phyloP scores from a whole-genome alignment of 2,888 invertebrate species.

The Cheilosia soror region DNA sequence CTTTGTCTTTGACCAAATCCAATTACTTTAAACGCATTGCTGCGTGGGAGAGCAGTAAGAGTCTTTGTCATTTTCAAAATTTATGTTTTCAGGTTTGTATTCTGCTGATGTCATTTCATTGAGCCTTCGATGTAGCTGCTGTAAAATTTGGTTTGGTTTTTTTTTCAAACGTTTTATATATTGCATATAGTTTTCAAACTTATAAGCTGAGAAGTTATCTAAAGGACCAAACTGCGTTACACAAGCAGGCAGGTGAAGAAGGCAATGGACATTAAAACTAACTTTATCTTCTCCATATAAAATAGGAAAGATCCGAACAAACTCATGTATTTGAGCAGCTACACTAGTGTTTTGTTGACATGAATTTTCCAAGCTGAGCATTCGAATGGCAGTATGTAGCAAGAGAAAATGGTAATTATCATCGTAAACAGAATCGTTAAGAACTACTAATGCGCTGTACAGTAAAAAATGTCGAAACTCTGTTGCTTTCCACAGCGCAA shows the following conservation, averaged over 20 bases:
- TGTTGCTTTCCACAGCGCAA: conserved; percentile 1
- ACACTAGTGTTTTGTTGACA: conserved; percentile 1
- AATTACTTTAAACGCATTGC: background rate
- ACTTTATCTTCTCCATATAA: conserved; percentile 7
- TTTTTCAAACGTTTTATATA: too few relatives aligned
- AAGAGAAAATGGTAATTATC: background rate
- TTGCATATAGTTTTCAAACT: background rate
- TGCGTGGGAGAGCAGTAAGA: background rate
- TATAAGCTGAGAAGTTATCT: background rate
- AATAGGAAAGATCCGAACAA: background rate
- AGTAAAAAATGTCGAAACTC: conserved; percentile 1
- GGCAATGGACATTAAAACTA: conserved; percentile 3
- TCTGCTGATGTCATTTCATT: background rate
- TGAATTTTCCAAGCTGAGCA: background rate
- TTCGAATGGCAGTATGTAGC: background rate
- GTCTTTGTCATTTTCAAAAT: background rate
- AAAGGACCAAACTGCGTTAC: background rate
- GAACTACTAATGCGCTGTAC: background rate
- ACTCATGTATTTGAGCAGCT: conserved; percentile 2
- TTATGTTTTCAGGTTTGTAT: background rate
- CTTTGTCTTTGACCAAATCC: background rate
- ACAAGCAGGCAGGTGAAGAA: conserved; percentile 1
- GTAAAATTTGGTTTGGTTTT: background rate
- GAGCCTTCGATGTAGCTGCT: background rate
- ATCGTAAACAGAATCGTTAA: background rate